A percentile compares a stretch with the other conserved stretches of the same genome.
Conservation (phyloP, 2,888 invertebrate species). For the Brachylomia viminalis region DNA sequence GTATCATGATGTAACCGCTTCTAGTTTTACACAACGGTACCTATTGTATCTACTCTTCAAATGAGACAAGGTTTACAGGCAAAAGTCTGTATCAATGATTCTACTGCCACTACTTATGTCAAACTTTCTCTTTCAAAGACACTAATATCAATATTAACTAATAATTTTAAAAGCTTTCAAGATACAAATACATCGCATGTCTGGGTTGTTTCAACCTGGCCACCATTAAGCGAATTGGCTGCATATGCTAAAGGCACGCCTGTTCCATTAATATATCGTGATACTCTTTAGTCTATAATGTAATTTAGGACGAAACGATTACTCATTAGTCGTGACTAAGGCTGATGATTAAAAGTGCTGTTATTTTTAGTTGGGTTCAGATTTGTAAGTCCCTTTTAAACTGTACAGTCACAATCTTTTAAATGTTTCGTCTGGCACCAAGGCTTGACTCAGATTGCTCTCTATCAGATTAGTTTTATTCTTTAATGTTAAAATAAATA, state of each 20-base stretch:
- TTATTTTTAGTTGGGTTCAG: slow-evolving; percentile 44
- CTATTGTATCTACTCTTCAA: background rate
- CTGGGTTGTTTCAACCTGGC: slow-evolving; percentile 57
- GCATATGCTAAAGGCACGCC: slow-evolving; percentile 47
- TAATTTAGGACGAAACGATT: slow-evolving; percentile 51
- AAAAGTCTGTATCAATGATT: slow-evolving; percentile 7
- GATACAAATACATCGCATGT: slow-evolving; percentile 41
- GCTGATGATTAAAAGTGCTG: slow-evolving; percentile 44
- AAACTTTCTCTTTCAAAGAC: slow-evolving; percentile 29
- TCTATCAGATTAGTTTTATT: too few species aligned
- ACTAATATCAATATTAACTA: background rate
- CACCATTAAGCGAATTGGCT: slow-evolving; percentile 57
- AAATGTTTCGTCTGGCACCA: background rate
- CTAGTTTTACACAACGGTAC: background rate
- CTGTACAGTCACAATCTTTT: slow-evolving; percentile 36
- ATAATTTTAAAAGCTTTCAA: slow-evolving; percentile 51
- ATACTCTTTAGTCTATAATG: slow-evolving; percentile 36
- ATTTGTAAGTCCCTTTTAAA: slow-evolving; percentile 29
- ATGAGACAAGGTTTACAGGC: background rate
- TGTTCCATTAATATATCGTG: slow-evolving; percentile 49
- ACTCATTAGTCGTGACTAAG: slow-evolving; percentile 61
- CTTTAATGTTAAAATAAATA: too few species aligned
- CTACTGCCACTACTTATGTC: background rate
- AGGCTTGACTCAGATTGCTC: background rate
- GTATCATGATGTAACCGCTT: background rate